Conservation (phyloP, 2,797 vertebrate species). For the Artibeus lituratus region DNA sequence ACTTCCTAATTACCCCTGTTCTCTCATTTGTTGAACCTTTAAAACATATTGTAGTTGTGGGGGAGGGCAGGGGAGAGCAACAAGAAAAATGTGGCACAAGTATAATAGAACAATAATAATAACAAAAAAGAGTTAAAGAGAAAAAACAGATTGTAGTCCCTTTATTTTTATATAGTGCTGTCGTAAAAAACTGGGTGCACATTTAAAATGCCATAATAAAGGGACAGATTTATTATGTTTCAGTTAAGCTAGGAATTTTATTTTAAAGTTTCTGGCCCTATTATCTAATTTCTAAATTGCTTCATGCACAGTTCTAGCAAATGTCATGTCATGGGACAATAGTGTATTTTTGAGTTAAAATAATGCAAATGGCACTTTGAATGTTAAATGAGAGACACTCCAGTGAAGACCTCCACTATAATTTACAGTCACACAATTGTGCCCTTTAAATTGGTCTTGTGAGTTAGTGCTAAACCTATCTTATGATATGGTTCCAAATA, state of each 20-base stretch:
- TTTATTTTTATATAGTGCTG: slow-evolving; percentile 69
- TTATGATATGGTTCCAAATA: slow-evolving; percentile 36
- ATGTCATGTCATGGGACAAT: not conserved
- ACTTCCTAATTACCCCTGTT: slow-evolving; percentile 73
- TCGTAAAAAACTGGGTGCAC: slow-evolving; percentile 57
- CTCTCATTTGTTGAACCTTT: slow-evolving; percentile 56
- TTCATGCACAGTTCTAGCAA: slow-evolving; percentile 3
- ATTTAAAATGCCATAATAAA: slow-evolving; percentile 49
- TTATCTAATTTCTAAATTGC: not conserved
- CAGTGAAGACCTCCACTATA: not conserved
- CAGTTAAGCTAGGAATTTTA: not conserved
- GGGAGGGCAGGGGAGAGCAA: no score
- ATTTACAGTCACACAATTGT: slow-evolving; percentile 12
- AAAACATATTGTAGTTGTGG: slow-evolving; percentile 21
- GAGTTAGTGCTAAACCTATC: slow-evolving; percentile 8
- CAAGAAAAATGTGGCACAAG: no score
- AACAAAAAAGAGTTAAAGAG: no score
- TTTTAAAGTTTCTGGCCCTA: slow-evolving; percentile 30
- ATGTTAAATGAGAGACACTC: slow-evolving; percentile 17
- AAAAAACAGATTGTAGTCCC: slow-evolving; percentile 24
- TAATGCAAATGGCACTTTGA: not conserved
- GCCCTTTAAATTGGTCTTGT: not conserved
- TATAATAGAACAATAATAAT: no score
- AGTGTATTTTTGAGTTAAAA: slow-evolving; percentile 21
- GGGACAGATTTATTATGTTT: slow-evolving; percentile 34